phyloP scores from a whole-genome alignment of 2,113 vertebrate genomes.

The Xiphorhynchus elegans region DNA sequence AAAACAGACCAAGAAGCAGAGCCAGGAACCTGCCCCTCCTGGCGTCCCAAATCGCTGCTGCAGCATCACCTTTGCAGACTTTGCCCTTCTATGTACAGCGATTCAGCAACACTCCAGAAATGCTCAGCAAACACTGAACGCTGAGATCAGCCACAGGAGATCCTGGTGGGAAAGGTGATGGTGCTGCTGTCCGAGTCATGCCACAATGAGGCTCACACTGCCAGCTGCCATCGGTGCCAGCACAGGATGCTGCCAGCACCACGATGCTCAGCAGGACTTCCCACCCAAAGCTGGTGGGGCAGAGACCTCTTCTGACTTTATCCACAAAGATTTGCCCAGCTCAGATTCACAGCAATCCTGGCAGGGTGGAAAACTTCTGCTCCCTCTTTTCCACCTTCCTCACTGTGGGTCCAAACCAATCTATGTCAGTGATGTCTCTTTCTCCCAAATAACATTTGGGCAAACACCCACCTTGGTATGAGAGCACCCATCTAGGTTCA shows the following conservation, averaged over 20 bases:
- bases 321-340: neutral
- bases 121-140: neutral
- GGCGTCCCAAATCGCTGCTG: accelerated
- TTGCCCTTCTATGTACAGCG: neutral
- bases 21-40: neutral
- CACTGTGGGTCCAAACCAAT: neutral
- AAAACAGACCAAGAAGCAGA: neutral
- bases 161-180: accelerated
- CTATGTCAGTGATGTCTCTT: neutral
- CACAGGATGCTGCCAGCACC: neutral
- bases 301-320: neutral
- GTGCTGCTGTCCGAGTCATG: accelerated
- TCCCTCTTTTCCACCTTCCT: neutral
- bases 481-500: neutral
- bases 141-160: neutral
- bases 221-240: neutral
- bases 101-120: neutral
- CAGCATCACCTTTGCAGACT: neutral
- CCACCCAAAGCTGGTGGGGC: accelerated
- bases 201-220: neutral
- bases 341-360: neutral
- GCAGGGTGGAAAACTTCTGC: neutral
- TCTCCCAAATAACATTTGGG: neutral
- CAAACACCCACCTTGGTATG: neutral
- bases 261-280: neutral